Evolutionary conservation across 37 sponge, comb jelly and placozoan genomes (phyloP).

Genomic region (Haliclona indistincta): DNA sequence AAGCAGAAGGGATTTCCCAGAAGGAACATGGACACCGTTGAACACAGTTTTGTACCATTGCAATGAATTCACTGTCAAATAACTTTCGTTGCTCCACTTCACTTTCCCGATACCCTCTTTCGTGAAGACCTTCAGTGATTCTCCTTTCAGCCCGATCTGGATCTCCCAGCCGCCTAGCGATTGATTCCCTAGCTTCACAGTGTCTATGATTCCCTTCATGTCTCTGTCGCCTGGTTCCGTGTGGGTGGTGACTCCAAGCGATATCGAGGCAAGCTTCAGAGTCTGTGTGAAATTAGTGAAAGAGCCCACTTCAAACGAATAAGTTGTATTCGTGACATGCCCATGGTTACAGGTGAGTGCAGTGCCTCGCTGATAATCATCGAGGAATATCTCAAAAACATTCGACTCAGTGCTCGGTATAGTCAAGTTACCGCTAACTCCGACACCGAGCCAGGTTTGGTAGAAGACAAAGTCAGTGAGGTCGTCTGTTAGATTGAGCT

Average conservation of each 20-base stretch:
- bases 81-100: constrained; percentile 9
- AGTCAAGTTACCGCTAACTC: background rate
- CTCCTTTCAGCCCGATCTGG: constrained; percentile 27
- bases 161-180: constrained; percentile 16
- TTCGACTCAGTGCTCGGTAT: background rate
- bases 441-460: background rate
- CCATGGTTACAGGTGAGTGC: no score
- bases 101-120: background rate
- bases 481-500: constrained; percentile 35
- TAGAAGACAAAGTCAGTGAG: constrained; percentile 43
- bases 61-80: constrained; percentile 11
- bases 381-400: constrained; percentile 25
- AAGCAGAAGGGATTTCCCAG: constrained; percentile 21
- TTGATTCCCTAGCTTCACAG: background rate
- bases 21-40: background rate
- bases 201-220: constrained; percentile 28
- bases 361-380: no score
- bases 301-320: background rate
- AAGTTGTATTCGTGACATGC: background rate
- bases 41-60: constrained; percentile 36
- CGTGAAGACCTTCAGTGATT: constrained; percentile 26
- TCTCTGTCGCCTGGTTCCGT: background rate
- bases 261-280: constrained; percentile 28
- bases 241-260: constrained; percentile 13
- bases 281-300: background rate